Base-by-base conservation (phyloP, 2,113 vertebrate species). In the Eolophus roseicapilla region DNA sequence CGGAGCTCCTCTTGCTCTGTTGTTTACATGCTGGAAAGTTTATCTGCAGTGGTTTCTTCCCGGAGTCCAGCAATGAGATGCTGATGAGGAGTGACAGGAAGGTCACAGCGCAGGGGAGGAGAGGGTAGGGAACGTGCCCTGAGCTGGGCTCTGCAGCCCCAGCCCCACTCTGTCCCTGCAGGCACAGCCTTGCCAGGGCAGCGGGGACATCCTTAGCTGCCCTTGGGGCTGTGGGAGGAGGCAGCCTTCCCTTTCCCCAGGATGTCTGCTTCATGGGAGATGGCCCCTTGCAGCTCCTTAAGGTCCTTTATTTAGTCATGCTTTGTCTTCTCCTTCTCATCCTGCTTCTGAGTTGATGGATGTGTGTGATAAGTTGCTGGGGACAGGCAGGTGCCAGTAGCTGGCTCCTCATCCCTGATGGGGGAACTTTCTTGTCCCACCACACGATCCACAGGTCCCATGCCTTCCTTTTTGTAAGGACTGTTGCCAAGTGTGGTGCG, bases 41-140 rank as follows among this genome's bases (percentile, higher is more conserved):
- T 87, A 86, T 95, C 81, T 74, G 86, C 82, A 77, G 81, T 16
- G 4, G 65, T 95, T 94, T 90, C 86, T 96, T 96, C 82, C 55
- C 6, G 0, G 62, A 92, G 94, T 82, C 93, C 92, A 77, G 71
- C 53, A 86, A 43, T 12, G 62, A 3, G 3, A 91, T 1, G 11
- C 75, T 97, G 92, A 97, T 95, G 88, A 86, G 73, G 86, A 93
- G 53, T 93, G 96, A 94, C 95, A 94, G 90, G 95, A 96, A 96
- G 94, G 95, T 95, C 93, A 84, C 78, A 35, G 70, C 8, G 1
- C 75, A 49, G 71, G 57, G 67, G 35, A 84, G 57, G 82, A 55
- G 81, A 84, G 53, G 35, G 35, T 60, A 85, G 29, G 83, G 28
- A 91, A 62, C 2, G 5, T 50, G 73, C 75, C 92, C 78, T 10